These are phyloP conservation scores for Cepaea nemoralis DNA, from an alignment of 1,140 invertebrate species.

Conservation along the genomic window DNA sequence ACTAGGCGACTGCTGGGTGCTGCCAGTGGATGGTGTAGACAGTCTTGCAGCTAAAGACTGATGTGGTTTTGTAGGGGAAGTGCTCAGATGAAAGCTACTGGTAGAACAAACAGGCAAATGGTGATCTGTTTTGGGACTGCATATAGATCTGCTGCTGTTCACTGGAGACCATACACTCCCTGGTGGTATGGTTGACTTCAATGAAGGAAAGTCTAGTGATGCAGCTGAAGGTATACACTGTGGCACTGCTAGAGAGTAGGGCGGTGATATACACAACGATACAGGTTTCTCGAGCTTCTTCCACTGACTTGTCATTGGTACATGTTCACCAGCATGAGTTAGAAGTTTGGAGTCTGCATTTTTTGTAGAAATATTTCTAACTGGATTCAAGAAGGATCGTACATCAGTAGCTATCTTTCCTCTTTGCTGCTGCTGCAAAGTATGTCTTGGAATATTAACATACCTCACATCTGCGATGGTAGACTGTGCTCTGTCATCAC, in stretches of 20 bases:
- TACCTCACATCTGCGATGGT: too few relatives aligned
- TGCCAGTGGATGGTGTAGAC: background rate
- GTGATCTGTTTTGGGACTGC: background rate
- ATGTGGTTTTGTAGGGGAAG: background rate
- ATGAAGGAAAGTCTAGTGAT: background rate
- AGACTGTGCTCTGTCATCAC: too few relatives aligned
- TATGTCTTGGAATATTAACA: too few relatives aligned
- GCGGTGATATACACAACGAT: background rate
- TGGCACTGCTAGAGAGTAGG: background rate
- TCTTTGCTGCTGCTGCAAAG: too few relatives aligned
- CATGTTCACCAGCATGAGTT: too few relatives aligned
- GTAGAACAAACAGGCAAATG: background rate
- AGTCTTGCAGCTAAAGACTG: background rate
- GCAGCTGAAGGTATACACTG: background rate
- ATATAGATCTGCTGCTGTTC: background rate
- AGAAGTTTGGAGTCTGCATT: too few relatives aligned
- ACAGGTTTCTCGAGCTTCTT: background rate
- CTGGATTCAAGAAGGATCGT: too few relatives aligned
- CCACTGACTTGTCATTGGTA: too few relatives aligned
- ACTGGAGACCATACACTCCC: too few relatives aligned
- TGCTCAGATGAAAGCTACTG: background rate
- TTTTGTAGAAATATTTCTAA: background rate
- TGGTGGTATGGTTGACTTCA: background rate
- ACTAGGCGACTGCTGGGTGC: background rate
- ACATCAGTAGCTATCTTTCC: too few relatives aligned